Percentiles rank a stretch among this genome's conserved stretches.
These are phyloP conservation scores for Galbula dea DNA, from an alignment of 2,113 vertebrate species.

Conservation along the genomic window DNA sequence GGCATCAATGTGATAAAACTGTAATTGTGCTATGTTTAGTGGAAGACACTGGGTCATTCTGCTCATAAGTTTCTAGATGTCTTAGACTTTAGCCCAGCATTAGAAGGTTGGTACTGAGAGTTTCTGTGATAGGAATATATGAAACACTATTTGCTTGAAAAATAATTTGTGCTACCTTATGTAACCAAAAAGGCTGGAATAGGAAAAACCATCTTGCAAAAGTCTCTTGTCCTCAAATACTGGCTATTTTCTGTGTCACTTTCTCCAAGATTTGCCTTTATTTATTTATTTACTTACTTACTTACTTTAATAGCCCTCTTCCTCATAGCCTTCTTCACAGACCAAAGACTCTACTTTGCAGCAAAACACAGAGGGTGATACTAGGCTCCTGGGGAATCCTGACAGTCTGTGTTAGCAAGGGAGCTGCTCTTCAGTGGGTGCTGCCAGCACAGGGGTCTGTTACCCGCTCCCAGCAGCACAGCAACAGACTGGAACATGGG, in stretches of 20 bases:
- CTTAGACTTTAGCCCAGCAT: not conserved
- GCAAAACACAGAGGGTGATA: not conserved
- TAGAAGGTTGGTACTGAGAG: not conserved
- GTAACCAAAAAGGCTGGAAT: not conserved
- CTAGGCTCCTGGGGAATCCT: not conserved
- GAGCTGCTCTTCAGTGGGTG: not conserved
- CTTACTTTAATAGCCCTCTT: not conserved
- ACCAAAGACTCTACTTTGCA: not conserved
- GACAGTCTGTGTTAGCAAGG: not conserved
- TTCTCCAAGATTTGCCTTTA: not conserved
- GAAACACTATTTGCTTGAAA: not conserved
- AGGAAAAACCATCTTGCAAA: not conserved
- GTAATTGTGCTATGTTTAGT: not conserved
- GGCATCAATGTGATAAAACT: not conserved
- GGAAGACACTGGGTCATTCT: not conserved
- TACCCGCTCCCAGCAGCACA: rapidly evolving
- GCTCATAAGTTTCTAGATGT: not conserved
- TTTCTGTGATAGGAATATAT: not conserved
- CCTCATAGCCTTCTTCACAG: not conserved
- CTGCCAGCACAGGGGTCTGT: not conserved
- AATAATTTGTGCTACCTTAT: not conserved
- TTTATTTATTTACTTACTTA: not conserved
- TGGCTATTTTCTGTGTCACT: too few relatives aligned
- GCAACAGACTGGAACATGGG: not conserved
- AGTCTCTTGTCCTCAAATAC: not conserved